A percentile compares a stretch with the other conserved stretches of the same genome.
Evolutionary conservation across 53 echinoderm and acorn worm genomes (phyloP).

Genomic region (Echinometra lucunter): DNA sequence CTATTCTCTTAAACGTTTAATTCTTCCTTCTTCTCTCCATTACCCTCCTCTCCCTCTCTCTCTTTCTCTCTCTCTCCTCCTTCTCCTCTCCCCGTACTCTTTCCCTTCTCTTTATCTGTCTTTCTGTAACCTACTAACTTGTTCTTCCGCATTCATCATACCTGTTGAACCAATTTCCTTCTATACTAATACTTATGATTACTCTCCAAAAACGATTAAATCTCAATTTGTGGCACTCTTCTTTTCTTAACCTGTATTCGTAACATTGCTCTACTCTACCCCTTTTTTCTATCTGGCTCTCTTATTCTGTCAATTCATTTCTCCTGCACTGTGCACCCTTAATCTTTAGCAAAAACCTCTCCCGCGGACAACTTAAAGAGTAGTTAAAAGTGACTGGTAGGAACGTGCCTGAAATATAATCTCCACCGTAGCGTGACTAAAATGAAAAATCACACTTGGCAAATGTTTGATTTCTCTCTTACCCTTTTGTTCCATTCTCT

Average conservation of each 20-base stretch:
- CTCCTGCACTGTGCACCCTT: not conserved
- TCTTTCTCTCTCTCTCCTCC: not conserved
- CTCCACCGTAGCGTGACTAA: conserved; percentile 5
- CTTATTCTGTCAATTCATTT: not conserved
- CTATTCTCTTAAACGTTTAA: too few relatives aligned
- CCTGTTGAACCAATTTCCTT: not conserved
- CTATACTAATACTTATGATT: not conserved
- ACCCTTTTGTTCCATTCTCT: not conserved
- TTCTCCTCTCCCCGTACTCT: not conserved
- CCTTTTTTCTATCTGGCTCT: not conserved
- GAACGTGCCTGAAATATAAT: conserved; percentile 47
- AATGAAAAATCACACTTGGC: conserved; percentile 48
- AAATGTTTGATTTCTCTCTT: conserved; percentile 42
- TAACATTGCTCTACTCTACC: too few relatives aligned
- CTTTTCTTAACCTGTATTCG: too few relatives aligned
- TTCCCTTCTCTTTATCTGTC: not conserved
- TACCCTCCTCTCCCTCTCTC: not conserved
- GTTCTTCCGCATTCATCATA: not conserved
- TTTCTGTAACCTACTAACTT: not conserved
- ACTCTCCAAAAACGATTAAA: not conserved
- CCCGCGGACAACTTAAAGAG: not conserved
- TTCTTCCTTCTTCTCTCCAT: not conserved
- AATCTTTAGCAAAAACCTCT: not conserved
- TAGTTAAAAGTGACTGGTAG: not conserved
- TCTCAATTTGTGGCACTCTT: not conserved